These are phyloP conservation scores for Centropus bengalensis DNA, from an alignment of 2,113 vertebrate genomes.

Conservation along the genomic window DNA sequence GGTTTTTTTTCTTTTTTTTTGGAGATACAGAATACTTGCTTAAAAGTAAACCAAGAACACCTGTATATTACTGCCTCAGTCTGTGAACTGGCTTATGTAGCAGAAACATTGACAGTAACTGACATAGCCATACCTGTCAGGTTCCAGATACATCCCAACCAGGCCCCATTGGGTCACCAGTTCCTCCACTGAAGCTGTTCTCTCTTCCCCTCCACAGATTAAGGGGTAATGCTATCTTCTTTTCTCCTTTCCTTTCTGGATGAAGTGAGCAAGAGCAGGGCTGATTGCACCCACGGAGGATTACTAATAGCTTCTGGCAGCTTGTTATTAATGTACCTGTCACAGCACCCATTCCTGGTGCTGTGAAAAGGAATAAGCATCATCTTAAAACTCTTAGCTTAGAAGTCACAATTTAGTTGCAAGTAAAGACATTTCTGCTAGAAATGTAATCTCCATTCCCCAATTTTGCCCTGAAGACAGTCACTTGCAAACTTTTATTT, in stretches of 20 bases:
- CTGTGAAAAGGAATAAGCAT: not conserved
- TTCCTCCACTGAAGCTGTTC: not conserved
- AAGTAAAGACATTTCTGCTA: not conserved
- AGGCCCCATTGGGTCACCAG: not conserved
- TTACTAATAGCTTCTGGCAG: slow-evolving; percentile 23
- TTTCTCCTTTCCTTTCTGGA: not conserved
- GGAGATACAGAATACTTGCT: not conserved
- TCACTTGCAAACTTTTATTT: slow-evolving; percentile 9
- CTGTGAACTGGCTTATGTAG: not conserved
- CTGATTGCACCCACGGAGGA: not conserved
- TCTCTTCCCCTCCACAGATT: not conserved
- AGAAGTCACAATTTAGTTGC: not conserved
- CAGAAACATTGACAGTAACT: not conserved
- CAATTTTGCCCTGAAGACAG: not conserved
- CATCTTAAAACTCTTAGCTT: not conserved
- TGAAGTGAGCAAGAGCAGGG: not conserved
- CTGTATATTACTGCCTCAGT: not conserved
- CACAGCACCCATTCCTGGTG: not conserved
- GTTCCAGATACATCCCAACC: not conserved
- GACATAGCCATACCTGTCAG: not conserved
- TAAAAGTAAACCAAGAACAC: not conserved
- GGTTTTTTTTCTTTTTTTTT: not conserved
- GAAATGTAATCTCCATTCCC: slow-evolving; percentile 11
- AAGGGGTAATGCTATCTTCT: not conserved
- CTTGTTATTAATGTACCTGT: not conserved